Base-by-base conservation (phyloP, 2,113 vertebrate genomes). In the Corythornis cristatus region DNA sequence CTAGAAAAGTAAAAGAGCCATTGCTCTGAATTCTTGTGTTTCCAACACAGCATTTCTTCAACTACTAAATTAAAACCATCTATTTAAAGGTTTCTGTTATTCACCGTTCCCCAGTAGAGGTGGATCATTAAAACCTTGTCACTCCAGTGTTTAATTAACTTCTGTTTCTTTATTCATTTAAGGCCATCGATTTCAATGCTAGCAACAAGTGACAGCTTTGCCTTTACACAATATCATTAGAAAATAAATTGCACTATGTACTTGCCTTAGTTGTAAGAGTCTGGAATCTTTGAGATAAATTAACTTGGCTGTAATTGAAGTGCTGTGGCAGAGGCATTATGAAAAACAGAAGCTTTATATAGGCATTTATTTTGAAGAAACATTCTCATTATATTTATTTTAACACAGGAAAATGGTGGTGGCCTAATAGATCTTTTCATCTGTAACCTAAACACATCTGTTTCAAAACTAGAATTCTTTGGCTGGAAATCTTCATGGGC, bases 141-240 rank as follows among this genome's bases (percentile, higher is more conserved):
- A 71, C n/a, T 95, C 58, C 45, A 22, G 40, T 60, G 37, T 86
- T 87, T 87, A 89, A 95, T 91, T 96, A 92, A 89, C 76, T 87
- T 82, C 23, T 15, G 28, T 42, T 89, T 89, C 25, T 51, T 85
- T 85, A 62, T 67, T 91, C 26, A 50, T 92, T 94, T 95, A 93
- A 74, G 46, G 58, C 26, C 23, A 2, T 20, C 7, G 65, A 83
- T 92, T 93, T 84, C 70, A 78, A 73, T 0, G 2, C 37, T 33
- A 70, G 15, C 74, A 66, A 43, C 33, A 94, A 89, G 84, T 80
- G 81, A 66, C 74, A 80, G n/a, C 60, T 78, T 91, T 89, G 71
- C 43, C 68, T 85, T 94, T 85, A 67, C 35, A 71, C 51, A 83
- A 20, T 74, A 83, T 85, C 51, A 67, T 85, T 86, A 91, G n/a